Percentiles rank a stretch among this genome's conserved stretches.
phyloP scores from a whole-genome alignment of 2,797 vertebrate species.

The Amblyopsis hoosieri region DNA sequence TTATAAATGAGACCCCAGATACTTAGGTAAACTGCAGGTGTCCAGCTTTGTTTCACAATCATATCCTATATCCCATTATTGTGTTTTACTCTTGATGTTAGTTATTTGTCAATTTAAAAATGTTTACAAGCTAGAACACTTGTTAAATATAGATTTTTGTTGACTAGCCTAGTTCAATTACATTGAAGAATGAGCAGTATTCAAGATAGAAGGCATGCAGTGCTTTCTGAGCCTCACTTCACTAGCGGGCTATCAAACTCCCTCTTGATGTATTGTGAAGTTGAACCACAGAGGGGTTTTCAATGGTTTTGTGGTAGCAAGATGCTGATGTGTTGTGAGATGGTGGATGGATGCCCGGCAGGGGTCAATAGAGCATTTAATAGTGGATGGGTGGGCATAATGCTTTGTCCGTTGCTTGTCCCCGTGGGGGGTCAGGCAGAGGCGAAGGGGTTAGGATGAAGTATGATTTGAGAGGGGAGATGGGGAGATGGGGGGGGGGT shows the following conservation, averaged over 20 bases:
- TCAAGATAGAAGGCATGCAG: too few relatives aligned
- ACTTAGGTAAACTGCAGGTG: not conserved
- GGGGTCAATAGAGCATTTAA: constrained; percentile 29
- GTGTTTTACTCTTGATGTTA: constrained; percentile 14
- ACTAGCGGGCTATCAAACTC: not conserved
- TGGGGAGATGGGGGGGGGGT: constrained; percentile 36
- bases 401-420: constrained; percentile 49
- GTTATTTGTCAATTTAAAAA: not conserved
- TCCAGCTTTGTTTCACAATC: constrained; percentile 12
- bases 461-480: not conserved
- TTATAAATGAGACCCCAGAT: too few relatives aligned
- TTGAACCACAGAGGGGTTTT: constrained; percentile 2
- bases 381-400: constrained; percentile 27
- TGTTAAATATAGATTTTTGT: too few relatives aligned
- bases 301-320: constrained; percentile 14
- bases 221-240: too few relatives aligned
- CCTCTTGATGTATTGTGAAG: not conserved
- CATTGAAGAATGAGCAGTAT: too few relatives aligned
- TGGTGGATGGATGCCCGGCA: constrained; percentile 20
- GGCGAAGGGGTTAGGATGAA: constrained; percentile 13
- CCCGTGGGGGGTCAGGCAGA: constrained; percentile 55
- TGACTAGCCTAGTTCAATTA: too few relatives aligned
- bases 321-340: not conserved
- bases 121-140: not conserved
- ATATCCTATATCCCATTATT: too few relatives aligned